phyloP scores from a whole-genome alignment of 2,113 vertebrate species.

The Brachyhypopomus gauderio region DNA sequence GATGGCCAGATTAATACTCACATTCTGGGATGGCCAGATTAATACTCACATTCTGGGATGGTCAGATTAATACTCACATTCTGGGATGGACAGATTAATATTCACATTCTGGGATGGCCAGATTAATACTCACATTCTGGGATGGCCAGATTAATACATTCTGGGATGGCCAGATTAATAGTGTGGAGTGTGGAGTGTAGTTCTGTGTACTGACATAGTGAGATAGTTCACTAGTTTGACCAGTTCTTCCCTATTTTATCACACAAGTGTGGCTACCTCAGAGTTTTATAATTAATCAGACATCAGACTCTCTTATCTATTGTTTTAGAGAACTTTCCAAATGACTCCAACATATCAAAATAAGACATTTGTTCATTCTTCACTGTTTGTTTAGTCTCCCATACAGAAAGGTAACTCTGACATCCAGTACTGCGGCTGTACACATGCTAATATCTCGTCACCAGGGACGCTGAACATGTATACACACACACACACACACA shows the following conservation, averaged over 20 bases:
- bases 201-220: background rate
- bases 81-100: no score
- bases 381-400: background rate
- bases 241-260: slow-evolving; percentile 29
- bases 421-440: slow-evolving; percentile 8
- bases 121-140: no score
- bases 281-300: background rate
- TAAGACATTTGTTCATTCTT: background rate
- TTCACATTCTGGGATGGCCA: no score
- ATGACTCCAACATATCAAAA: background rate
- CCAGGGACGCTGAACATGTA: slow-evolving; percentile 10
- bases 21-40: no score
- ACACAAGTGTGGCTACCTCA: background rate
- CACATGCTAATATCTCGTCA: background rate
- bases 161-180: no score
- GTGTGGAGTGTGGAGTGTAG: background rate
- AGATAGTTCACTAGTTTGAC: background rate
- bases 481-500: no score
- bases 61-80: no score
- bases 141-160: no score
- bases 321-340: background rate
- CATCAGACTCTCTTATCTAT: background rate
- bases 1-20: no score
- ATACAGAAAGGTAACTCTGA: slow-evolving; percentile 21
- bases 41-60: no score